Percentiles rank a stretch among this genome's conserved stretches.
Evolutionary conservation across 2,113 vertebrate species (phyloP).

Genomic region (Nettapus auritus): DNA sequence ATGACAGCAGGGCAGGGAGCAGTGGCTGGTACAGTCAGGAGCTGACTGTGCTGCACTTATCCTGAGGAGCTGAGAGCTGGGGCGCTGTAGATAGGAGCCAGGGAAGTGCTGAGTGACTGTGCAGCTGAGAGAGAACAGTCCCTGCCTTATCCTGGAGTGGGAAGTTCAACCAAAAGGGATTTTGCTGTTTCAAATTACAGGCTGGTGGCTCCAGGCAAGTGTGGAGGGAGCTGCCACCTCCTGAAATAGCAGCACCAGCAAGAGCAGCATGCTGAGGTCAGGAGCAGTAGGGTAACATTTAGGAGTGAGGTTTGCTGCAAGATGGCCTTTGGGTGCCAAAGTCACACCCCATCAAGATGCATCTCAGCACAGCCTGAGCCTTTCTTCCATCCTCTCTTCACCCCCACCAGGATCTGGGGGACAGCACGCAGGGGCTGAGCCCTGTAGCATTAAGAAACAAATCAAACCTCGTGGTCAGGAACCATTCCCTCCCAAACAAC

Average conservation of each 20-base stretch:
- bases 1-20: not conserved
- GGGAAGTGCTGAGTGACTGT: conserved; percentile 56
- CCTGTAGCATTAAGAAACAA: not conserved
- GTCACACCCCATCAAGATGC: not conserved
- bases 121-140: conserved; percentile 57
- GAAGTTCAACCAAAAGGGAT: conserved; percentile 48
- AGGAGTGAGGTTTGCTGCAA: not conserved
- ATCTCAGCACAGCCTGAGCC: not conserved
- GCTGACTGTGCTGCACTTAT: conserved; percentile 18
- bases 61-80: conserved; percentile 23
- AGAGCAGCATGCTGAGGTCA: not conserved
- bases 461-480: not conserved
- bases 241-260: conserved; percentile 52
- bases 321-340: not conserved
- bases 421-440: not conserved
- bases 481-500: not conserved
- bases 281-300: not conserved
- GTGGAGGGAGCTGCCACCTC: conserved; percentile 27
- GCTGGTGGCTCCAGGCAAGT: conserved; percentile 19
- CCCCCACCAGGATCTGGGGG: not conserved
- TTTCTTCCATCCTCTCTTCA: not conserved
- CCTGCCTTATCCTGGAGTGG: conserved; percentile 56
- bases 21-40: conserved; percentile 3
- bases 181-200: conserved; percentile 61
- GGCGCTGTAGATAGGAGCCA: not conserved